Percentiles rank a stretch among this genome's conserved stretches.
These are phyloP conservation scores for Macquaria australasica DNA, from an alignment of 2,113 vertebrate species.

Conservation along the genomic window DNA sequence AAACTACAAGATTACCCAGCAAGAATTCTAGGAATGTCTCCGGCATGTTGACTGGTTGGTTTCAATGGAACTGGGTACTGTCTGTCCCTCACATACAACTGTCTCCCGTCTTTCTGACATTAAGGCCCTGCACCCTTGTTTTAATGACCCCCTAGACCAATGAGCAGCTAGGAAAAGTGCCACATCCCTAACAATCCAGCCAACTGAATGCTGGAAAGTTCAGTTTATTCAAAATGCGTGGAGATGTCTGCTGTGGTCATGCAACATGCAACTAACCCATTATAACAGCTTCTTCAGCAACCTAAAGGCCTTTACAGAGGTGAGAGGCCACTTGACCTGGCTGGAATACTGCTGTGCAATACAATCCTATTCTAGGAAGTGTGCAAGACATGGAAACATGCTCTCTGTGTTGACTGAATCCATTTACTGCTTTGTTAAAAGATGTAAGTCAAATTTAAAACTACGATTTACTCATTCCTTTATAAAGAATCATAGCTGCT, in stretches of 20 bases:
- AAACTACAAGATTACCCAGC: not conserved
- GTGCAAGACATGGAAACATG: not conserved
- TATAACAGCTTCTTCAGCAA: not conserved
- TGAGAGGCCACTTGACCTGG: not conserved
- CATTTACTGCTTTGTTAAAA: not conserved
- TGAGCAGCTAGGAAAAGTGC: conserved; percentile 15
- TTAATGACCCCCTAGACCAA: conserved; percentile 49
- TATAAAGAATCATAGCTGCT: not conserved
- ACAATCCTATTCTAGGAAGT: not conserved
- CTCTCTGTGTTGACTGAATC: not conserved
- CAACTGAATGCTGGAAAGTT: not conserved
- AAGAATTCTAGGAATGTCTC: conserved; percentile 41
- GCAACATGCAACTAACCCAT: conserved; percentile 2
- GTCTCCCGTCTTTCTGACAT: conserved; percentile 33
- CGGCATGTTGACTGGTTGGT: not conserved
- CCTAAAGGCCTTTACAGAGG: not conserved
- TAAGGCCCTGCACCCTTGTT: not conserved
- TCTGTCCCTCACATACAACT: conserved; percentile 23
- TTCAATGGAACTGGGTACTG: not conserved
- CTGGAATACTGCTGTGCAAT: not conserved
- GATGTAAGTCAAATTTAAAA: conserved; percentile 9
- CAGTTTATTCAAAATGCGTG: not conserved
- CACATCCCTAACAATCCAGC: conserved; percentile 38
- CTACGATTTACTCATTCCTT: not conserved
- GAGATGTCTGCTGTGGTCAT: not conserved